Evolutionary conservation across 2,113 vertebrate species (phyloP).

Genomic region (Dicerorhinus sumatrensis): DNA sequence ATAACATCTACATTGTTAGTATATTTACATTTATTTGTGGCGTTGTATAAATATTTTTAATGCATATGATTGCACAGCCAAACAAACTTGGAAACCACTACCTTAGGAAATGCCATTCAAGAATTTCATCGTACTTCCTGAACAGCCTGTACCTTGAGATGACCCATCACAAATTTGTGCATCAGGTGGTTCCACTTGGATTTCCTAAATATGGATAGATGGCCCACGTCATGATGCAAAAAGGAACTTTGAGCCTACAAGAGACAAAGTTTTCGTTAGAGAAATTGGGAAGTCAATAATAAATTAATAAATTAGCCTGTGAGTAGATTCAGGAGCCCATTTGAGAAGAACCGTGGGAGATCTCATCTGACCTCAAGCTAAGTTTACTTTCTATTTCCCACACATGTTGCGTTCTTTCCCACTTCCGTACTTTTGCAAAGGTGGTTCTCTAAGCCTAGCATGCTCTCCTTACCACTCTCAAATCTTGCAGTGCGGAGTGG

Average conservation of each 20-base stretch:
- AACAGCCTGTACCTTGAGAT: constrained; percentile 84
- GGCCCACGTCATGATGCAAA: constrained; percentile 87
- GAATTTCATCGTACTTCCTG: background rate
- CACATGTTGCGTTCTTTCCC: background rate
- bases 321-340: accelerated
- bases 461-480: background rate
- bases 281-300: background rate
- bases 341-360: background rate
- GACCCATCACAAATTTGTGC: constrained; percentile 86
- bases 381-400: background rate
- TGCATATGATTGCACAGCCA: too few species aligned
- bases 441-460: background rate
- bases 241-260: constrained; percentile 84
- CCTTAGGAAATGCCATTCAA: background rate
- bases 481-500: background rate
- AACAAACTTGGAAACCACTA: background rate
- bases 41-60: background rate
- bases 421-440: background rate
- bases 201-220: constrained; percentile 86
- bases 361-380: background rate
- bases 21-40: background rate
- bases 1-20: background rate
- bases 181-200: constrained; percentile 86
- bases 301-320: background rate
- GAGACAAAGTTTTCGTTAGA: constrained; percentile 15